Percentiles rank a stretch among this genome's conserved stretches.
Conservation (phyloP, 2,113 vertebrate genomes). For the Sclerurus mexicanus region DNA sequence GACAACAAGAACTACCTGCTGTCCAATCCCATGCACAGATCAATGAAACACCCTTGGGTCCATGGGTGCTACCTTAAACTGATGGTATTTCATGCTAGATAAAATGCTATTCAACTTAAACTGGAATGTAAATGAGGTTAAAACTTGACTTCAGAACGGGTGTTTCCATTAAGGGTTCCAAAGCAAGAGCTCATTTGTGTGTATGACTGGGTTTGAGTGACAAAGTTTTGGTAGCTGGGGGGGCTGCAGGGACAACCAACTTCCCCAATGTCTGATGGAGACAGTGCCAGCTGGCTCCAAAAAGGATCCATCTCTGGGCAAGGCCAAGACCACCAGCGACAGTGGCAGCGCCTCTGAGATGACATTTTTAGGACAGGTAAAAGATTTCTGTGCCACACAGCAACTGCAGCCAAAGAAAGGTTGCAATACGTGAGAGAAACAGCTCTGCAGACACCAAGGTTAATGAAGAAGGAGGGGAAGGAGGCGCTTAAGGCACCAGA, state of each 20-base stretch:
- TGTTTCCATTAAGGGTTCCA: not conserved
- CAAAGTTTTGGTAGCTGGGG: not conserved
- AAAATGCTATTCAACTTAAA: not conserved
- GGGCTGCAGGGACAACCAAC: not conserved
- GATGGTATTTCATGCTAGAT: not conserved
- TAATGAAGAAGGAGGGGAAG: not conserved
- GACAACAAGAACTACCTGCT: not conserved
- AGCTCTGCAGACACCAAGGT: not conserved
- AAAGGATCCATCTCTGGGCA: not conserved
- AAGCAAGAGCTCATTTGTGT: not conserved
- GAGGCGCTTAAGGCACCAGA: not conserved
- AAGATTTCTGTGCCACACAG: not conserved
- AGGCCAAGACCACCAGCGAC: rapidly evolving
- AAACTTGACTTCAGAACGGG: not conserved
- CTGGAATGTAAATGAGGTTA: not conserved
- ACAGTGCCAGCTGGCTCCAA: not conserved
- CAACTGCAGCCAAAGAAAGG: not conserved
- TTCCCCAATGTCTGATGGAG: not conserved
- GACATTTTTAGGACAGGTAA: not conserved
- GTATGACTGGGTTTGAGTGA: rapidly evolving
- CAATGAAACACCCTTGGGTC: not conserved
- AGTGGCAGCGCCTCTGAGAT: not conserved
- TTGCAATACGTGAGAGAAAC: not conserved
- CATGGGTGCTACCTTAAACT: not conserved
- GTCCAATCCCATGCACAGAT: not conserved